These are phyloP conservation scores for Timandra comae DNA, from an alignment of 2,888 invertebrate species.

Conservation along the genomic window DNA sequence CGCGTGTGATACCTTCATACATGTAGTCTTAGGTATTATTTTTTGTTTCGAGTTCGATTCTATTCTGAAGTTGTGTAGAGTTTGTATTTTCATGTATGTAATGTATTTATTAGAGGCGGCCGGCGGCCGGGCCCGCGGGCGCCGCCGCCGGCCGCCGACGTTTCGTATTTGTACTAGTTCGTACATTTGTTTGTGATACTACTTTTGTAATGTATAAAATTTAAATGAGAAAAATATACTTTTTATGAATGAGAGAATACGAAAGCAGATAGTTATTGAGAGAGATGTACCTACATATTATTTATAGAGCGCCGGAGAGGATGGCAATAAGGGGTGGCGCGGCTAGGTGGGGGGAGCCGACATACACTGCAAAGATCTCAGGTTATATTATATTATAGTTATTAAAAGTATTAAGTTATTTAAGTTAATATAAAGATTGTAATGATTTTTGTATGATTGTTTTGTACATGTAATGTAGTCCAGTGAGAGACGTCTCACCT, in stretches of 20 bases:
- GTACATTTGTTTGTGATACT: conserved; percentile 79
- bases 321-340: conserved; percentile 42
- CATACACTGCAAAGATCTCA: conserved; percentile 72
- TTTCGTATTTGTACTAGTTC: conserved; percentile 74
- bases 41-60: conserved; percentile 72
- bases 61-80: conserved; percentile 72
- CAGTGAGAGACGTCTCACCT: conserved; percentile 50
- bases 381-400: conserved; percentile 74
- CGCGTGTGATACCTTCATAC: conserved; percentile 66
- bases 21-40: conserved; percentile 66
- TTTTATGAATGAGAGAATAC: conserved; percentile 64
- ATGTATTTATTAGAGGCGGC: conserved; percentile 70
- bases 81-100: conserved; percentile 67
- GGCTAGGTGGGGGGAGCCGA: conserved; percentile 24
- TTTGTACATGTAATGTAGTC: conserved; percentile 62
- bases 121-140: conserved; percentile 49
- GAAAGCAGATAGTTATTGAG: conserved; percentile 57
- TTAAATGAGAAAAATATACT: conserved; percentile 67
- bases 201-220: conserved; percentile 76
- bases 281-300: conserved; percentile 34
- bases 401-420: conserved; percentile 77
- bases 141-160: conserved; percentile 62
- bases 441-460: conserved; percentile 71
- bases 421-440: conserved; percentile 74
- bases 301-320: conserved; percentile 40